phyloP scores from a whole-genome alignment of 92 coral and sea anemone species.

The Palythoa grandiflora region DNA sequence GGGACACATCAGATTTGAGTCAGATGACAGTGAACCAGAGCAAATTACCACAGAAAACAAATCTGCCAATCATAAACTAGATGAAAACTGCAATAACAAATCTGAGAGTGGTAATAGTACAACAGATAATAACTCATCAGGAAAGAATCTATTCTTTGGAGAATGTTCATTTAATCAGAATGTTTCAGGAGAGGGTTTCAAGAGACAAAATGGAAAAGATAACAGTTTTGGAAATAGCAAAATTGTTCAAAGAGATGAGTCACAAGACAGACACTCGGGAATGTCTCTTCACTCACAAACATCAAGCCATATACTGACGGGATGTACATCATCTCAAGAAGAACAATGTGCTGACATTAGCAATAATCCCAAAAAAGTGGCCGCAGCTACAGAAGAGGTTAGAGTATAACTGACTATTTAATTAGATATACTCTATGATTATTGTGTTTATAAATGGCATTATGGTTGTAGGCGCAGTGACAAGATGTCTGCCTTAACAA shows the following conservation, averaged over 20 bases:
- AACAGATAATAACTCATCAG: not conserved
- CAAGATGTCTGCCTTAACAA: too few species aligned
- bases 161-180: not conserved
- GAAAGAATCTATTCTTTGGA: not conserved
- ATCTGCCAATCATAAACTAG: not conserved
- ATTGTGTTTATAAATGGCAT: too few species aligned
- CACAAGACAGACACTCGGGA: not conserved
- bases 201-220: not conserved
- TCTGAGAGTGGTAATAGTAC: not conserved
- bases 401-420: not conserved
- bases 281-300: not conserved
- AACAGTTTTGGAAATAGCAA: not conserved
- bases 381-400: conserved; percentile 1
- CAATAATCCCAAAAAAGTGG: not conserved
- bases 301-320: not conserved
- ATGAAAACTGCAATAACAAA: not conserved
- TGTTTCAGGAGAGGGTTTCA: not conserved
- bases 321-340: not conserved
- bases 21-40: conserved; percentile 37
- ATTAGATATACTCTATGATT: too few species aligned
- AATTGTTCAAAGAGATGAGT: not conserved
- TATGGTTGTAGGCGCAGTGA: too few species aligned
- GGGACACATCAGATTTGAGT: conserved; percentile 86
- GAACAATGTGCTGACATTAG: not conserved
- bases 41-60: not conserved